Base-by-base conservation (phyloP, 1,140 invertebrate species). In the Drosophila ambigua region DNA sequence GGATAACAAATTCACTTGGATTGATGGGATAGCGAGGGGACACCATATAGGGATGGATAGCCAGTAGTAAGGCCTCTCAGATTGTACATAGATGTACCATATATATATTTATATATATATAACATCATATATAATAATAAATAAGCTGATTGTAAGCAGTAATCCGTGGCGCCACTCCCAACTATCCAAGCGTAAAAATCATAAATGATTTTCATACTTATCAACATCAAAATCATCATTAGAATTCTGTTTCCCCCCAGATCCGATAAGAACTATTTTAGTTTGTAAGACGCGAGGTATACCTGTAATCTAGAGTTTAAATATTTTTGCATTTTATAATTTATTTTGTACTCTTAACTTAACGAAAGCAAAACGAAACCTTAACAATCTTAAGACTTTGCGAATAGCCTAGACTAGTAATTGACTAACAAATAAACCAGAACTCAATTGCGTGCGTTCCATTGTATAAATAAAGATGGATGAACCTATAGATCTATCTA, bases 261-360 rank as follows among this genome's bases (percentile, higher is more conserved):
- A 20, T 20, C 20, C 20, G 1, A 20, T 20, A 31, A 62, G 26
- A 52, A 26, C 63, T 24, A 20, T 16, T 49, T 68, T 69, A 69
- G 66, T 49, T 24, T 20, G n/a, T 69, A 69, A 68, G 51, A 13
- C 26, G 55, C 26, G 55, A 69, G 64, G 64, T 24, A 20, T 67
- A 68, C 49, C 31, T 57, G 11, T 35, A 67, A 9, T 5, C 39
- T 72, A 72, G 50, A 48, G 74, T 52, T 64, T 74, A 74, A 72
- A 62, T 49, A 75, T 78, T 85, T 85, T 78, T 20, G 58, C 82
- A 87, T 82, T 87, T 59, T 65, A 66, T 85, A 87, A 85, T 85
- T 85, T 87, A 87, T 85, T 87, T 76, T 85, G 78, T 85, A 87
- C 73, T 75, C 51, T 11, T 75, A 65, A 62, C 35, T 31, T 58